A percentile compares a stretch with the other conserved stretches of the same genome.
Conservation (phyloP, 1,140 invertebrate genomes). For the Polypedilum pembai region DNA sequence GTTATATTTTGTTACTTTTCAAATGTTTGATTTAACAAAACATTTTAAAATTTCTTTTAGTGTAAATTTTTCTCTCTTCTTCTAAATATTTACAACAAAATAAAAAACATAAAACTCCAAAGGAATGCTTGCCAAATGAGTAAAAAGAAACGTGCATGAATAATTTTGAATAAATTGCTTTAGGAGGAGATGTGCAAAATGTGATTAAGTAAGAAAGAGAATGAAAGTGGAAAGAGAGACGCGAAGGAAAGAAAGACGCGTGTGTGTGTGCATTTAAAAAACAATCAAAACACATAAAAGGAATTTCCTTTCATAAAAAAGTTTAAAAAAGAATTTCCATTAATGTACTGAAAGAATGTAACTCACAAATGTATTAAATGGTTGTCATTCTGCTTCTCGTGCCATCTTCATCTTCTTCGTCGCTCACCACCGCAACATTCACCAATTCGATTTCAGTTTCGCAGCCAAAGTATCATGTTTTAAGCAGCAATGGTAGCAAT, state of each 20-base stretch:
- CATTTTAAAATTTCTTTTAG: too few species aligned
- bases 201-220: conserved; percentile 11
- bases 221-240: conserved; percentile 5
- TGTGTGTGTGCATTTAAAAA: neutral
- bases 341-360: conserved; percentile 9
- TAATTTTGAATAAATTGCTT: neutral
- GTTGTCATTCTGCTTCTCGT: conserved; percentile 22
- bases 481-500: neutral
- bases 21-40: too few species aligned
- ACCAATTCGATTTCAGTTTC: neutral
- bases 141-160: neutral
- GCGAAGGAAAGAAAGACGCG: neutral
- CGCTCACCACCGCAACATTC: neutral
- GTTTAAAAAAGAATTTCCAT: neutral
- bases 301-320: too few species aligned
- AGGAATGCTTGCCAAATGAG: neutral
- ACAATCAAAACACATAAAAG: neutral
- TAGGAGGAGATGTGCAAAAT: conserved; percentile 16
- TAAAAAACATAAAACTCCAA: neutral
- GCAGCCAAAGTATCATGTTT: neutral
- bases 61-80: neutral
- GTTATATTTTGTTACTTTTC: too few species aligned
- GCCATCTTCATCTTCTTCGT: neutral
- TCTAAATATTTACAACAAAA: neutral
- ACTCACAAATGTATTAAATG: conserved; percentile 14